These are phyloP conservation scores for Selenia dentaria DNA, from an alignment of 2,888 invertebrate species.

Conservation along the genomic window DNA sequence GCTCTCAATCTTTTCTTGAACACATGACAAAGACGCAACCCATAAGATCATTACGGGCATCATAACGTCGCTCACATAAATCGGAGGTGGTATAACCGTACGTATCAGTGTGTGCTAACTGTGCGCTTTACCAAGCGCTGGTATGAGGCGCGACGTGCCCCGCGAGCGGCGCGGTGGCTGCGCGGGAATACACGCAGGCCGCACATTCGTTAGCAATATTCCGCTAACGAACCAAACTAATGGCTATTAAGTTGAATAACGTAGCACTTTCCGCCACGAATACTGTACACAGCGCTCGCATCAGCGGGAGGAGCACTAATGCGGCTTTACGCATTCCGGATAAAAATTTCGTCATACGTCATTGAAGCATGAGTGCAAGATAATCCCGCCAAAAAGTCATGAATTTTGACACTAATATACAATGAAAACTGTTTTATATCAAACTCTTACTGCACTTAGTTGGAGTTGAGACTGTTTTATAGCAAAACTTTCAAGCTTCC, in stretches of 20 bases:
- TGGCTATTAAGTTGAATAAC: conserved; percentile 82
- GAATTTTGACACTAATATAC: too few relatives aligned
- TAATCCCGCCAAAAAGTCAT: too few relatives aligned
- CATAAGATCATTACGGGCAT: too few relatives aligned
- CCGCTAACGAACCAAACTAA: conserved; percentile 83
- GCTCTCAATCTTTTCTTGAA: too few relatives aligned
- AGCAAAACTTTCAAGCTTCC: conserved; percentile 6
- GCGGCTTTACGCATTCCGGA: conserved; percentile 33
- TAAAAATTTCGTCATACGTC: conserved; percentile 23
- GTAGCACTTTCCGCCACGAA: conserved; percentile 73
- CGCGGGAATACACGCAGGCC: conserved; percentile 57
- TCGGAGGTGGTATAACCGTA: too few relatives aligned
- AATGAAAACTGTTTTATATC: too few relatives aligned
- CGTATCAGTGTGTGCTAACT: conserved; percentile 70
- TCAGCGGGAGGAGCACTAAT: conserved; percentile 48
- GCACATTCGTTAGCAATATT: conserved; percentile 83
- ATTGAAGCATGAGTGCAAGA: too few relatives aligned
- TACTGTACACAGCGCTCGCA: conserved; percentile 53
- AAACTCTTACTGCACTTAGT: too few relatives aligned
- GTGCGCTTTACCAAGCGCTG: conserved; percentile 67
- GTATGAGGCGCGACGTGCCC: conserved; percentile 25
- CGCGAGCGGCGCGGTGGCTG: conserved; percentile 18
- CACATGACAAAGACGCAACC: too few relatives aligned
- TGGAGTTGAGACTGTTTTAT: conserved; percentile 1
- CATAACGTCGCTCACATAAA: too few relatives aligned